Evolutionary conservation across 2,113 vertebrate species (phyloP), one percentile per base, ranked within the genome.

Genomic region (Chionomys nivalis): DNA sequence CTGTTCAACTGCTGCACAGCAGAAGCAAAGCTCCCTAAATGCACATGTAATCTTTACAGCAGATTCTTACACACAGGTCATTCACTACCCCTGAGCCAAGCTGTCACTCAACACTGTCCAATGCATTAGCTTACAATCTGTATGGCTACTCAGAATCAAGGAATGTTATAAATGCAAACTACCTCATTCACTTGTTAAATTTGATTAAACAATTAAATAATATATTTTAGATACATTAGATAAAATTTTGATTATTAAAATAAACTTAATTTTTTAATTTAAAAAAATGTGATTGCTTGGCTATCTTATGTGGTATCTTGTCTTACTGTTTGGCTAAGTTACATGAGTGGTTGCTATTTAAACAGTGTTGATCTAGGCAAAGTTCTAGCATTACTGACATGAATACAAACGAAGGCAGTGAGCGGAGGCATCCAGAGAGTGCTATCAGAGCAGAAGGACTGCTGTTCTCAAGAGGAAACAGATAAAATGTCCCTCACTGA

Each of bases 201-300:
- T 77, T 79, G 12, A 81, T 42, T 87, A 23, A 5, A 93, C 17
- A 4, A 24, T 87, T 21, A 94, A 90, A 88, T 95, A 96, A 63
- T 36, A 1, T 28, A 89, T 81, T 77, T 95, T 86, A 17, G 55
- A 78, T 39, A 89, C n/a, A 81, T 2, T 31, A 31, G 65, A 17
- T 42, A 49, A 96, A 94, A 58, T 52, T 77, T 61, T 31, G n/a
- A 94, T 31, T 77, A 79, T 61, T 90, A 93, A 87, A 81, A 76
- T 81, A 86, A 85, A 36, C 28, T 70, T 68, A 75, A 77, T 31
- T 14, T 77, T 31, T 77, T 31, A 52, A 33, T 16, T 55, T 78
- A 19, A 85, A 85, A 78, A 78, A 91, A 63, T 72, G 36, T 79
- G 73, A 65, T 36, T 83, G 24, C 55, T 47, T 58, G 12, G 28